Evolutionary conservation across 2,113 vertebrate species (phyloP).

Genomic region (Progne subis): DNA sequence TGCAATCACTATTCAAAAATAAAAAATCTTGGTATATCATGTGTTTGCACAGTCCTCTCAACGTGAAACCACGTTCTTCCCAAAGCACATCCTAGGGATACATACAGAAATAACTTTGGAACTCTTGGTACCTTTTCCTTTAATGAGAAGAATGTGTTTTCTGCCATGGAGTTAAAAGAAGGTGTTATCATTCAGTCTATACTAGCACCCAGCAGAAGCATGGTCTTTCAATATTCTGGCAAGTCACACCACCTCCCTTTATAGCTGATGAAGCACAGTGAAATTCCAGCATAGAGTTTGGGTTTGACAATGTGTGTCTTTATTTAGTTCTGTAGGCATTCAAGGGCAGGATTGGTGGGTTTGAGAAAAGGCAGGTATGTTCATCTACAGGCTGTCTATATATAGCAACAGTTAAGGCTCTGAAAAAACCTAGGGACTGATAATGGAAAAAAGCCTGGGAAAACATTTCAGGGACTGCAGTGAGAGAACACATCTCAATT

Average conservation of each 20-base stretch:
- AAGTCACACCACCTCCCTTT: not conserved
- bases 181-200: not conserved
- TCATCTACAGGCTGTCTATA: not conserved
- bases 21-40: not conserved
- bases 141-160: not conserved
- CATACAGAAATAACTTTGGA: not conserved
- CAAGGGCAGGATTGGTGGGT: not conserved
- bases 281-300: not conserved
- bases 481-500: not conserved
- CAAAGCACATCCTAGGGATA: not conserved
- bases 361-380: not conserved
- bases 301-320: not conserved
- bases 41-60: not conserved
- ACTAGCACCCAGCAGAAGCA: not conserved
- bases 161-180: not conserved
- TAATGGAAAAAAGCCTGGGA: not conserved
- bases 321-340: not conserved
- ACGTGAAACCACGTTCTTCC: not conserved
- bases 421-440: not conserved
- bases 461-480: not conserved
- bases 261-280: not conserved
- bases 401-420: not conserved
- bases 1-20: not conserved
- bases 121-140: not conserved
- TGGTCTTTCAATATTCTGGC: not conserved